These are phyloP conservation scores for Pachydiplax longipennis DNA, from an alignment of 2,888 invertebrate species.

Conservation along the genomic window DNA sequence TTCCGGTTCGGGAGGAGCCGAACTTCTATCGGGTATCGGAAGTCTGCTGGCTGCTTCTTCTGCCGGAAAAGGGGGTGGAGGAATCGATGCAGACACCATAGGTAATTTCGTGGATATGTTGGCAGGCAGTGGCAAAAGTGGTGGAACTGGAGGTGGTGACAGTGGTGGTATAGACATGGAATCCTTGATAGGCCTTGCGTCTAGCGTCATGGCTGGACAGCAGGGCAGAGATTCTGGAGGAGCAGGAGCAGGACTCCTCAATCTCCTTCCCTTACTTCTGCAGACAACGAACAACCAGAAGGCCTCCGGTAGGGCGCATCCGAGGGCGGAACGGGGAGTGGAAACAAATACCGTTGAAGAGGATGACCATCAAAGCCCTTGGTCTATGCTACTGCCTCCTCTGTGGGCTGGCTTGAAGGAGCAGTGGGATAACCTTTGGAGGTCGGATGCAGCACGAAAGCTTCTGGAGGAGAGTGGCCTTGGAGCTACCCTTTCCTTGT, in stretches of 20 bases:
- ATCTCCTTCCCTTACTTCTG: constrained; percentile 48
- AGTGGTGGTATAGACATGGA: constrained; percentile 49
- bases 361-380: constrained; percentile 62
- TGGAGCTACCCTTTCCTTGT: constrained; percentile 71
- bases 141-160: constrained; percentile 45
- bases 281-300: constrained; percentile 48
- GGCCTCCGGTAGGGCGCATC: constrained; percentile 21
- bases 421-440: constrained; percentile 18
- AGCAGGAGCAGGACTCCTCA: constrained; percentile 50
- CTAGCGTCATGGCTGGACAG: constrained; percentile 48
- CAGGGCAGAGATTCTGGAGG: constrained; percentile 50
- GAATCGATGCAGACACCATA: constrained; percentile 55
- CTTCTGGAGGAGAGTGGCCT: constrained; percentile 78
- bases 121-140: constrained; percentile 61
- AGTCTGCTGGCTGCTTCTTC: constrained; percentile 52
- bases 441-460: background rate
- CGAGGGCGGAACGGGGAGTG: constrained; percentile 46
- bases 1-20: constrained; percentile 52
- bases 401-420: constrained; percentile 60
- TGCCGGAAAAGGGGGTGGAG: constrained; percentile 49
- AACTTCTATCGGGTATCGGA: constrained; percentile 57
- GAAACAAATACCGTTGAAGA: constrained; percentile 50
- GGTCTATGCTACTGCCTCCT: constrained; percentile 74
- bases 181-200: constrained; percentile 48
- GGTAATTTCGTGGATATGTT: constrained; percentile 56